phyloP scores from a whole-genome alignment of 2,797 vertebrate genomes.

The Macropus fuliginosus region DNA sequence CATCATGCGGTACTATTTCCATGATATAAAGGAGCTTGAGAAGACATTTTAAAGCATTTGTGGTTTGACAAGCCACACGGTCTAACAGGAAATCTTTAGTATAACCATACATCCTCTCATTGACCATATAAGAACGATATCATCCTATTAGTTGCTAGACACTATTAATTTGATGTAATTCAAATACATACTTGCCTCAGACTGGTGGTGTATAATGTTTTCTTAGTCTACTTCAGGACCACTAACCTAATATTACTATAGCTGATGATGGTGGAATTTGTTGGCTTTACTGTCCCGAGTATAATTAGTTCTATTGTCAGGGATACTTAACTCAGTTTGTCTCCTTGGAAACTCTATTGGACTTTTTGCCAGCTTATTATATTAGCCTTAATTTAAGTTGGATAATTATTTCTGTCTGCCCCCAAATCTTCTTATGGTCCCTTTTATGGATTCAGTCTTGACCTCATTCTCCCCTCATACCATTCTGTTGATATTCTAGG shows the following conservation, averaged over 20 bases:
- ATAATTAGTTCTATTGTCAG: constrained; percentile 2
- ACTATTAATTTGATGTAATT: constrained; percentile 12
- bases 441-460: background rate
- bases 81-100: background rate
- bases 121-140: background rate
- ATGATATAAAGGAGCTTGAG: background rate
- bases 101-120: background rate
- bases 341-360: background rate
- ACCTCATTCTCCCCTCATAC: background rate
- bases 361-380: constrained; percentile 5
- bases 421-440: background rate
- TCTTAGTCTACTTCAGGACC: background rate
- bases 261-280: background rate
- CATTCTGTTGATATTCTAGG: background rate
- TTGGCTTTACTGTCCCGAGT: constrained; percentile 23
- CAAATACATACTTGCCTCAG: background rate
- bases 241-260: background rate
- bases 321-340: background rate
- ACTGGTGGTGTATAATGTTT: background rate
- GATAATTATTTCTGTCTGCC: background rate
- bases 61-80: background rate
- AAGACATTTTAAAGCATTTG: background rate
- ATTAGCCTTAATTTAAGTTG: constrained; percentile 25
- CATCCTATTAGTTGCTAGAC: constrained; percentile 11
- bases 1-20: background rate